Evolutionary conservation across 2,797 vertebrate species (phyloP).

Genomic region (Hyperoplus lanceolatus): DNA sequence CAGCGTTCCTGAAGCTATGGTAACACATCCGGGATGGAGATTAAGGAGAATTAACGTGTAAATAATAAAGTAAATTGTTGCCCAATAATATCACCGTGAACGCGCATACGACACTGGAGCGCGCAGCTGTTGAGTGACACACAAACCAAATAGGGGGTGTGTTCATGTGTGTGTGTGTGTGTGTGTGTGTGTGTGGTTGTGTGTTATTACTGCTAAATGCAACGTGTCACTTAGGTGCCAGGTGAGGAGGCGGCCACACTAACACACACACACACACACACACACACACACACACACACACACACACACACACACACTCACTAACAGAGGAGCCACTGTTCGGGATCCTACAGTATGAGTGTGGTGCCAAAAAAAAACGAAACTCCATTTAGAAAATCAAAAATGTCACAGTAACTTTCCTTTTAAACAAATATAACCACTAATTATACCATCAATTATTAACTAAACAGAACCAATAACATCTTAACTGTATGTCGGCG

Average conservation of each 20-base stretch:
- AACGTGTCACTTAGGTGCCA: conserved; percentile 78
- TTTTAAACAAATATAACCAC: accelerated
- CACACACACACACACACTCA: conserved; percentile 14
- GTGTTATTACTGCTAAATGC: conserved; percentile 59
- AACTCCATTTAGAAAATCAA: background rate
- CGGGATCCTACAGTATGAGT: too few species aligned
- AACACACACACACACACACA: too few species aligned
- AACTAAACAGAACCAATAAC: accelerated
- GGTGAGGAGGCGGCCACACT: background rate
- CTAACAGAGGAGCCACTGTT: conserved; percentile 16
- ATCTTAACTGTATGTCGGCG: background rate
- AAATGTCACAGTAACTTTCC: accelerated
- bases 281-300: background rate
- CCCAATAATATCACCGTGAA: background rate
- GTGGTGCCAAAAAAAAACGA: background rate
- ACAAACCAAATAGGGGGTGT: background rate
- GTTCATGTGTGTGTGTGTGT: conserved; percentile 14
- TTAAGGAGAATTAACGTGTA: background rate
- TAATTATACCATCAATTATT: accelerated
- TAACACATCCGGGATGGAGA: too few species aligned
- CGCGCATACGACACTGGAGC: background rate
- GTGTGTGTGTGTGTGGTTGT: too few species aligned
- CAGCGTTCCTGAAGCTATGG: background rate
- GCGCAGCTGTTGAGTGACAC: too few species aligned
- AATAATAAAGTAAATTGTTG: background rate